Percentiles rank a stretch among this genome's conserved stretches.
Evolutionary conservation across 1,140 invertebrate species (phyloP).

Genomic region (Rhyzopertha dominica): DNA sequence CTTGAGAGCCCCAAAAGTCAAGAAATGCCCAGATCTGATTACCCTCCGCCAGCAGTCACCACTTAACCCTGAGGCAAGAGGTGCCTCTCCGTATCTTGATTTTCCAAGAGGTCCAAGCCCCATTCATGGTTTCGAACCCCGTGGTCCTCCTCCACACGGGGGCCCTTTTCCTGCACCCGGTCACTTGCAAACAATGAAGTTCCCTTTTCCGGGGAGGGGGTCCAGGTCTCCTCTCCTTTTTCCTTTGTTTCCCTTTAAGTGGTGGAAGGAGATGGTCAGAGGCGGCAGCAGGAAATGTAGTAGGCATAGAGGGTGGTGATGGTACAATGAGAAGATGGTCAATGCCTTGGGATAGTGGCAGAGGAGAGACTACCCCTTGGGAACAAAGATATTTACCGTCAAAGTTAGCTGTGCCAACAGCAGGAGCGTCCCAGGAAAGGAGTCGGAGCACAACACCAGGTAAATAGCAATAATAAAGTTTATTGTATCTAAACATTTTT

Average conservation of each 20-base stretch:
- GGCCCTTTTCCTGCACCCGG: constrained; percentile 50
- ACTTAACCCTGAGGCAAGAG: constrained; percentile 34
- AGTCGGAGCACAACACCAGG: constrained; percentile 60
- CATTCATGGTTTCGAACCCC: constrained; percentile 42
- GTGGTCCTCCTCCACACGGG: too few relatives aligned
- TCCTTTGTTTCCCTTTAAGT: constrained; percentile 54
- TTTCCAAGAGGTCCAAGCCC: constrained; percentile 45
- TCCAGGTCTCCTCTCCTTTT: constrained; percentile 54
- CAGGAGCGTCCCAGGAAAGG: constrained; percentile 47
- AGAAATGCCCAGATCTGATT: constrained; percentile 19
- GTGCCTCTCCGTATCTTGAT: constrained; percentile 44
- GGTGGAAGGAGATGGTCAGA: constrained; percentile 64
- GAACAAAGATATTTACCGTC: constrained; percentile 46
- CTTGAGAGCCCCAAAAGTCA: constrained; percentile 37
- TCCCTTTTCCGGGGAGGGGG: constrained; percentile 46
- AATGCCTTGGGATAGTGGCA: constrained; percentile 62
- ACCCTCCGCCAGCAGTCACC: constrained; percentile 36
- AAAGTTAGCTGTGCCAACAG: constrained; percentile 45
- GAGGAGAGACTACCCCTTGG: constrained; percentile 43
- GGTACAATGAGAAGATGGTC: constrained; percentile 60
- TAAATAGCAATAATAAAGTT: constrained; percentile 30
- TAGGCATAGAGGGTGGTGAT: constrained; percentile 48
- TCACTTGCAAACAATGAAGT: constrained; percentile 47
- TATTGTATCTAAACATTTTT: too few relatives aligned
- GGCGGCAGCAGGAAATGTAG: constrained; percentile 61